A percentile compares a stretch with the other conserved stretches of the same genome.
Evolutionary conservation across 2,888 invertebrate species (phyloP).

Genomic region (Augiades crinisus): DNA sequence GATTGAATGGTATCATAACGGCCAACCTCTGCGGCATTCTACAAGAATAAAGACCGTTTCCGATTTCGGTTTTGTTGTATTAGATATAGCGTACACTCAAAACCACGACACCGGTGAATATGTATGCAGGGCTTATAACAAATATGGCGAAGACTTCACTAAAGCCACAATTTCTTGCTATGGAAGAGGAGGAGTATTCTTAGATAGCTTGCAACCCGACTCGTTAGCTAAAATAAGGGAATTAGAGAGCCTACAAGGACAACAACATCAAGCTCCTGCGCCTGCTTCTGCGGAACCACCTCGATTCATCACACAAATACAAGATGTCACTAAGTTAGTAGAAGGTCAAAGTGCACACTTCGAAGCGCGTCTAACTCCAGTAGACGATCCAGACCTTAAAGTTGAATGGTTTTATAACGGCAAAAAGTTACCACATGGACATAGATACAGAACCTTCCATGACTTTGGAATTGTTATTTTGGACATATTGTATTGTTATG

Average conservation of each 20-base stretch:
- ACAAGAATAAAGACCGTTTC: slow-evolving; percentile 96
- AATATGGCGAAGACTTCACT: slow-evolving; percentile 94
- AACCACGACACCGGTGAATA: slow-evolving; percentile 97
- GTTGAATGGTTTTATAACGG: slow-evolving; percentile 98
- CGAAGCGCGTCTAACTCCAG: slow-evolving; percentile 95
- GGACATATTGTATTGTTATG: slow-evolving; percentile 97
- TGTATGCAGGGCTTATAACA: slow-evolving; percentile 94
- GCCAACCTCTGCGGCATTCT: slow-evolving; percentile 92
- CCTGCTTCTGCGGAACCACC: slow-evolving; percentile 90
- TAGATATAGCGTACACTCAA: slow-evolving; percentile 97
- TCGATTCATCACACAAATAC: slow-evolving; percentile 93
- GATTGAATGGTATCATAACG: slow-evolving; percentile 98
- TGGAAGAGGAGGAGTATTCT: slow-evolving; percentile 92
- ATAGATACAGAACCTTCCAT: slow-evolving; percentile 98
- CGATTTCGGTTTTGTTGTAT: slow-evolving; percentile 96
- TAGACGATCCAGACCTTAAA: slow-evolving; percentile 95
- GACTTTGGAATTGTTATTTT: slow-evolving; percentile 98
- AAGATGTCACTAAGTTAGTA: slow-evolving; percentile 90
- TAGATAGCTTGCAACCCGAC: slow-evolving; percentile 95
- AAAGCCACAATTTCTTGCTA: slow-evolving; percentile 91
- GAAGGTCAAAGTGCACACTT: slow-evolving; percentile 98
- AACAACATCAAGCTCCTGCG: slow-evolving; percentile 83
- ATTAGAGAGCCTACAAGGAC: slow-evolving; percentile 87
- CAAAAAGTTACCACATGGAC: slow-evolving; percentile 95
- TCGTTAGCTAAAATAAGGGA: slow-evolving; percentile 93